phyloP scores from a whole-genome alignment of 2,888 invertebrate species.

The Cetonia aurata region DNA sequence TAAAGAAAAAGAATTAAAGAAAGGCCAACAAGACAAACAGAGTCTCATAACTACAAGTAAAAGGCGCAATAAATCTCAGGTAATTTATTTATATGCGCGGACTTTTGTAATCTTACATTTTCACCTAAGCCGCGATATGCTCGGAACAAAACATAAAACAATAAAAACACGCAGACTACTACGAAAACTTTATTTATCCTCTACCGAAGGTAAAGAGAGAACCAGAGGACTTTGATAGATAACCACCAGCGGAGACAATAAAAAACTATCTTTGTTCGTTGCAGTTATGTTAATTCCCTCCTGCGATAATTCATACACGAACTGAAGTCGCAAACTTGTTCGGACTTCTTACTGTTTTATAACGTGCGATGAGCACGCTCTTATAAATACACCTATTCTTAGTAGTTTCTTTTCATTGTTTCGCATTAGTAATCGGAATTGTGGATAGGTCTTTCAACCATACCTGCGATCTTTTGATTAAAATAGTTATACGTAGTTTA shows the following conservation, averaged over 20 bases:
- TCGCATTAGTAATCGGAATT: neutral
- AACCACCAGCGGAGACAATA: conserved; percentile 60
- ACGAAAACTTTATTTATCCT: conserved; percentile 16
- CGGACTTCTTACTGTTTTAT: conserved; percentile 39
- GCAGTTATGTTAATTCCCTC: conserved; percentile 61
- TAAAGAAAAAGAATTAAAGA: conserved; percentile 54
- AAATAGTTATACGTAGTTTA: too few species aligned
- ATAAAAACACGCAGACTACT: conserved; percentile 47
- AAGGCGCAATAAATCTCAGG: conserved; percentile 52
- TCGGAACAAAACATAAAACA: conserved; percentile 46
- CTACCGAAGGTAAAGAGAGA: conserved; percentile 42
- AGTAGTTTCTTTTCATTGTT: conserved; percentile 23
- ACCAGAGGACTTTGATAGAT: conserved; percentile 60
- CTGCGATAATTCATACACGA: conserved; percentile 47
- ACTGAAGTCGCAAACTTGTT: conserved; percentile 40
- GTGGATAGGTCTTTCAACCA: neutral
- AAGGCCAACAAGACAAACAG: conserved; percentile 54
- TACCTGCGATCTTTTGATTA: neutral
- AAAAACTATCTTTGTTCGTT: conserved; percentile 61
- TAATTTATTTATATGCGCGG: conserved; percentile 52
- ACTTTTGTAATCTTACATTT: conserved; percentile 54
- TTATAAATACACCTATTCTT: conserved; percentile 31
- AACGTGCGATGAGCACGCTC: conserved; percentile 31
- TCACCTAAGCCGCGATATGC: conserved; percentile 46
- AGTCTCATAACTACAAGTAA: conserved; percentile 61